A percentile compares a stretch with the other conserved stretches of the same genome.
These are phyloP conservation scores for Gastrophysa polygoni DNA, from an alignment of 2,888 invertebrate species.

Conservation along the genomic window DNA sequence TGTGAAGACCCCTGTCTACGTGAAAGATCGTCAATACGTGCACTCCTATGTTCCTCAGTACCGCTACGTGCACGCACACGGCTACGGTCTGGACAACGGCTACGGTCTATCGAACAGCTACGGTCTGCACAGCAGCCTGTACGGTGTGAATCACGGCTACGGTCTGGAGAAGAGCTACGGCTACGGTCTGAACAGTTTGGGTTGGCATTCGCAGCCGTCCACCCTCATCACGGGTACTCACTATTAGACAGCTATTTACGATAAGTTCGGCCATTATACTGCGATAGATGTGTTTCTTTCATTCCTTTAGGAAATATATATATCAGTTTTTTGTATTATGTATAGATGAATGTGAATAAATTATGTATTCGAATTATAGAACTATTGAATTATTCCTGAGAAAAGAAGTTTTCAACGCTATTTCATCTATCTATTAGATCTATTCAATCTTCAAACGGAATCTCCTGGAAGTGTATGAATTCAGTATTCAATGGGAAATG, in stretches of 20 bases:
- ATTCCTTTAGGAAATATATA: background rate
- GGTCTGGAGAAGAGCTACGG: background rate
- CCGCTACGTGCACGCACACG: background rate
- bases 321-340: background rate
- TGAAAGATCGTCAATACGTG: constrained; percentile 22
- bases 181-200: background rate
- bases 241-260: background rate
- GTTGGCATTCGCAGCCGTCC: background rate
- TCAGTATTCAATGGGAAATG: too few relatives aligned
- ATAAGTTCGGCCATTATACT: background rate
- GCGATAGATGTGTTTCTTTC: background rate
- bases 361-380: background rate
- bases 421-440: too few relatives aligned
- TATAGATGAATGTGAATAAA: background rate
- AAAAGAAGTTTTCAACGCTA: too few relatives aligned
- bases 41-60: constrained; percentile 12
- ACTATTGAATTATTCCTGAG: too few relatives aligned
- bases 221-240: background rate
- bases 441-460: too few relatives aligned
- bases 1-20: constrained; percentile 40
- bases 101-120: background rate
- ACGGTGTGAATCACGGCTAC: background rate
- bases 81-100: background rate
- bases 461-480: too few relatives aligned
- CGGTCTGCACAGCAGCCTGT: background rate